Evolutionary conservation across 2,888 invertebrate species (phyloP), one percentile per base, ranked within the genome.

Genomic region (Caenorhabditis sp.): DNA sequence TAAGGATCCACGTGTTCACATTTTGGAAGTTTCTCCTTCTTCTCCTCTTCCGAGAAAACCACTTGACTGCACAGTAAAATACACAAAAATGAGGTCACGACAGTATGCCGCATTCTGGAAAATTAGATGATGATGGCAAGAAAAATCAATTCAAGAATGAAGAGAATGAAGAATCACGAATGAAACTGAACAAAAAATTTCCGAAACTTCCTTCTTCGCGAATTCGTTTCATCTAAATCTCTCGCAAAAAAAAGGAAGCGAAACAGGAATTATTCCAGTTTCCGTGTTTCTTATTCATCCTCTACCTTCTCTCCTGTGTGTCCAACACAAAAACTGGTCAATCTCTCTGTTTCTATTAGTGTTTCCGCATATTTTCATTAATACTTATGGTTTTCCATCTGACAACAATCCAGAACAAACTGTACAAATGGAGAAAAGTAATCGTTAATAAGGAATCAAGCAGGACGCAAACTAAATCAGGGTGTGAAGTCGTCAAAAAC

Each of bases 1-100:
- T 86, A 85, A 26, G 88, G 87, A 82, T 87, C 83, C 44, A 88
- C 74, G 54, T 87, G 87, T 24, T 83, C 82, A 74, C 88, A 88
- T n/a, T 84, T 85, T 31, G 88, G 87, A 12, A 87, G 80, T 35
- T 79, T 79, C 59, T 68, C 72, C 22, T 47, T 56, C 28, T 66
- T 54, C 6, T 35, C 31, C 31, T 58, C 66, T 6, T n/a, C 16
- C 7, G 49, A 38, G 28, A 61, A 35, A 35, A 51, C 58, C 19
- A 41, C n/a, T 56, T 14, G 16, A 44, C 38, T n/a, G 28, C 19
- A 44, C 1, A 74, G 19, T 22, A 64, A 41, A 22, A 66, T 2
- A 26, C 49, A 49, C 28, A 61, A 41, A 31, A 73, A 12, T n/a
- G 72, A 76, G 47, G 64, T 28, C 3, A 19, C 64, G 68, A 63